Evolutionary conservation across 1,140 invertebrate species (phyloP).

Genomic region (Anastrepha obliqua): DNA sequence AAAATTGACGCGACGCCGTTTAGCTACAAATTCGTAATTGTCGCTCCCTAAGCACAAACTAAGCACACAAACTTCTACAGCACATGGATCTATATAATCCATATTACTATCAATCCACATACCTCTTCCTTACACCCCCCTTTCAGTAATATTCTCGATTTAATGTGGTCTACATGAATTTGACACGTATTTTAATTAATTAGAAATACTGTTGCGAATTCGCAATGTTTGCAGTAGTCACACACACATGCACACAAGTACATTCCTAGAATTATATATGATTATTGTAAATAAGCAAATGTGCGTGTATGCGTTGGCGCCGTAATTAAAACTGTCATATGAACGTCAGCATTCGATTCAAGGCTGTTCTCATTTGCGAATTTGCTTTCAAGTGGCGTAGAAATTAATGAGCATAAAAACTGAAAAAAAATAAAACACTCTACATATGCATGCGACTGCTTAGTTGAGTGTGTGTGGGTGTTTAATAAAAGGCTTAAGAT

Average conservation of each 20-base stretch:
- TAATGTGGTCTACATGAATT: conserved; percentile 39
- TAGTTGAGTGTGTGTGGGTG: neutral
- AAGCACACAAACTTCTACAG: neutral
- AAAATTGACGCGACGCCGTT: neutral
- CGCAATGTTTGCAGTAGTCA: neutral
- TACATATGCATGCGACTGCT: neutral
- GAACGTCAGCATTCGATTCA: neutral
- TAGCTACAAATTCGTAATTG: neutral
- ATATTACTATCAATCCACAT: neutral
- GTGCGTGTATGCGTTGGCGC: neutral
- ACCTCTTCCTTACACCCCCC: neutral
- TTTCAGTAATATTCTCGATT: neutral
- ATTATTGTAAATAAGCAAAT: too few species aligned
- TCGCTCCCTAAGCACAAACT: neutral
- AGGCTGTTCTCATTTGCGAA: neutral
- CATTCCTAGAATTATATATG: neutral
- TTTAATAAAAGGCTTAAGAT: neutral
- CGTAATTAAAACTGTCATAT: neutral
- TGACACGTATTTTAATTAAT: conserved; percentile 32
- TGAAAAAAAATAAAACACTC: neutral
- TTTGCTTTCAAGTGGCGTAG: neutral
- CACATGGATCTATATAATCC: neutral
- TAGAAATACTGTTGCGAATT: conserved; percentile 23
- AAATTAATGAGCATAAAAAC: neutral
- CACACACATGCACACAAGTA: neutral